phyloP scores from a whole-genome alignment of 2,888 invertebrate species.

The Steinernema hermaphroditum region DNA sequence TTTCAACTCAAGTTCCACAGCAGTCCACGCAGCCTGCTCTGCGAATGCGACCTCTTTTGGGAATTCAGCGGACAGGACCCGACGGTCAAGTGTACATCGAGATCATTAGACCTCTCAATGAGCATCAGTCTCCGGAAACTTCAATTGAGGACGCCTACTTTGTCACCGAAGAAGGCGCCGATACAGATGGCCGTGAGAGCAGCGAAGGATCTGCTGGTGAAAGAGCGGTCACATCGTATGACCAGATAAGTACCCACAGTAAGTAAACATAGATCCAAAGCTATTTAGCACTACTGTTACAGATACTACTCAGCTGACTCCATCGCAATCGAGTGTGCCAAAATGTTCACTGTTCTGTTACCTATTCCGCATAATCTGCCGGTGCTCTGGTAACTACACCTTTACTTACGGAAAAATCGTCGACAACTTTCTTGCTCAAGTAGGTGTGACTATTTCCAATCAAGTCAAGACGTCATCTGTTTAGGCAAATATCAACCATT shows the following conservation, averaged over 20 bases:
- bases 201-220: too few relatives aligned
- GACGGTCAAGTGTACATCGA: slow-evolving; percentile 13
- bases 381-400: background rate
- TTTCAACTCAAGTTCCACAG: background rate
- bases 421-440: background rate
- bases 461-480: background rate
- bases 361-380: background rate
- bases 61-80: background rate
- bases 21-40: background rate
- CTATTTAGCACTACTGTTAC: too few relatives aligned
- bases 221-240: too few relatives aligned
- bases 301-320: background rate
- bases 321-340: background rate
- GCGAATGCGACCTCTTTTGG: background rate
- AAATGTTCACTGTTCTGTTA: background rate
- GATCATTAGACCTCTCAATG: background rate
- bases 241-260: too few relatives aligned
- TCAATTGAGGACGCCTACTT: background rate
- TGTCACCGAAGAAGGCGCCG: slow-evolving; percentile 3
- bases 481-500: background rate
- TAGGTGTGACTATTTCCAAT: background rate
- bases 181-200: background rate
- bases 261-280: too few relatives aligned
- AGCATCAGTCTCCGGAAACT: background rate
- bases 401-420: slow-evolving; percentile 1